Evolutionary conservation across 2,113 vertebrate species (phyloP).

Genomic region (Dipodomys ordii): DNA sequence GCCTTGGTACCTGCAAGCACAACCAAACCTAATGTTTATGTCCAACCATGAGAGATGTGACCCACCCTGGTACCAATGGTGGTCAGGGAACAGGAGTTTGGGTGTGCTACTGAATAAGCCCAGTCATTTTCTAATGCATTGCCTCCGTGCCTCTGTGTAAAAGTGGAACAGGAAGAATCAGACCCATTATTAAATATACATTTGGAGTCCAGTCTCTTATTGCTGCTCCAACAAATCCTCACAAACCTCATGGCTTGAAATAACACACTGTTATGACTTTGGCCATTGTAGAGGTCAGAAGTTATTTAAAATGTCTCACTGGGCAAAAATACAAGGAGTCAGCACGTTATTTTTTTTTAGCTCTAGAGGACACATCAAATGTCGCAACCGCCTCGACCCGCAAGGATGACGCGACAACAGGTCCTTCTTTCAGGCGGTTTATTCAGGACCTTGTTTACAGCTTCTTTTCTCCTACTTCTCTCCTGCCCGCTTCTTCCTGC

Average conservation of each 20-base stretch:
- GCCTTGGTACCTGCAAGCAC: neutral
- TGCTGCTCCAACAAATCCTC: neutral
- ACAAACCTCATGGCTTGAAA: neutral
- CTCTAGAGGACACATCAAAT: neutral
- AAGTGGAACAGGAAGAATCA: rapidly evolving
- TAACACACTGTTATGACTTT: neutral
- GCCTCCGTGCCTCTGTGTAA: neutral
- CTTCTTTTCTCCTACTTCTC: too few relatives aligned
- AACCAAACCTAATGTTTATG: neutral
- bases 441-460: too few relatives aligned
- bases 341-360: neutral
- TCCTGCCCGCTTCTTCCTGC: too few relatives aligned
- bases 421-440: too few relatives aligned
- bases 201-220: neutral
- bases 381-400: too few relatives aligned
- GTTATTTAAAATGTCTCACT: neutral
- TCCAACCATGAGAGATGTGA: neutral
- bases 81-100: neutral
- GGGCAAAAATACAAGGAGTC: too few relatives aligned
- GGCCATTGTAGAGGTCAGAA: neutral
- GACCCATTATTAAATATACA: neutral
- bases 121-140: rapidly evolving
- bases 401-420: too few relatives aligned
- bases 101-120: rapidly evolving
- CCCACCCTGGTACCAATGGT: too few relatives aligned